Percentiles rank a stretch among this genome's conserved stretches.
phyloP scores from a whole-genome alignment of 2,888 invertebrate species.

The Watsonalla cultraria region DNA sequence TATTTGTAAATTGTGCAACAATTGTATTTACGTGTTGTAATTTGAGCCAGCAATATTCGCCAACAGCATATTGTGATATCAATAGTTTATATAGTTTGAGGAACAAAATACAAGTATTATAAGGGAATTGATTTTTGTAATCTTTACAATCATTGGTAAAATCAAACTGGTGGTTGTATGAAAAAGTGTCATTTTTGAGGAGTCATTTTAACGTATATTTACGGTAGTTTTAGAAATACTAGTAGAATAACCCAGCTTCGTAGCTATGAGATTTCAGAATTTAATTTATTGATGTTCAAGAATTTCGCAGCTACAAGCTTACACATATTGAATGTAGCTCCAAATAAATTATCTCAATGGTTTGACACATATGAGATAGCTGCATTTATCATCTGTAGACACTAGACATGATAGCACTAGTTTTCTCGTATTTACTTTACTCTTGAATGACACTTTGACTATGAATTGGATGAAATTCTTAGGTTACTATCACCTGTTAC shows the following conservation, averaged over 20 bases:
- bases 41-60: constrained; percentile 28
- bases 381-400: constrained; percentile 65
- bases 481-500: no score
- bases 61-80: constrained; percentile 52
- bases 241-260: no score
- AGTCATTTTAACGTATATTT: no score
- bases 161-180: not conserved
- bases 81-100: constrained; percentile 22
- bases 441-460: not conserved
- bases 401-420: constrained; percentile 57
- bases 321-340: not conserved
- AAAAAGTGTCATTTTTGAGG: no score
- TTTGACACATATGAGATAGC: constrained; percentile 22
- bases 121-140: not conserved
- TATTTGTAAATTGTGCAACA: not conserved
- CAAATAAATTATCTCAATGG: constrained; percentile 19
- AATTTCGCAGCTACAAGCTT: no score
- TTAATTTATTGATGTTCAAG: no score
- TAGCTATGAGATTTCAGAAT: no score
- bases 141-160: not conserved
- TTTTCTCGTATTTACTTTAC: constrained; percentile 12
- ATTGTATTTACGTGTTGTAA: constrained; percentile 27
- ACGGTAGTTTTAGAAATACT: no score
- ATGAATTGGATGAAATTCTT: not conserved
- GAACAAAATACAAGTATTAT: constrained; percentile 4